These are phyloP conservation scores for Sisor rabdophorus DNA, from an alignment of 2,113 vertebrate genomes.

Conservation along the genomic window DNA sequence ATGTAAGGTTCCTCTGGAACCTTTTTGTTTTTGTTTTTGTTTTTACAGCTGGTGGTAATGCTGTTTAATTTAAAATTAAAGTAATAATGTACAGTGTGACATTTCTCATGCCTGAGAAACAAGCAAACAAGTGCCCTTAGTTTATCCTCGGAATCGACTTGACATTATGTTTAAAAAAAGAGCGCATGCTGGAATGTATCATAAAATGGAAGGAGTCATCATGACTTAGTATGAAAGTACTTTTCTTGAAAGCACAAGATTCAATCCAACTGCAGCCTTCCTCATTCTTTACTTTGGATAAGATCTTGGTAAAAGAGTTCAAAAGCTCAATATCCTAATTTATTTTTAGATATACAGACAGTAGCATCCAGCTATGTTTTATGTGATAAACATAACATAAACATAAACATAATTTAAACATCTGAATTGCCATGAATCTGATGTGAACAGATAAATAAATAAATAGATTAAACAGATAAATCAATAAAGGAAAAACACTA, in stretches of 20 bases:
- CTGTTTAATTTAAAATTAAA: not conserved
- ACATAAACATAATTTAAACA: too few relatives aligned
- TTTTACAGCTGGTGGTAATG: not conserved
- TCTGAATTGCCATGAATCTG: not conserved
- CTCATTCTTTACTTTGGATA: not conserved
- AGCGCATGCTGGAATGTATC: not conserved
- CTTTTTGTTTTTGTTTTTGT: not conserved
- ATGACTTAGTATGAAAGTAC: conserved; percentile 34
- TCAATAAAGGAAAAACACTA: not conserved
- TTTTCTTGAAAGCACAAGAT: conserved; percentile 12
- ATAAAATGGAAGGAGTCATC: conserved; percentile 32
- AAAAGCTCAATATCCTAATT: conserved; percentile 11
- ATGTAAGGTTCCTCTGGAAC: not conserved
- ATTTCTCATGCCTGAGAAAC: not conserved
- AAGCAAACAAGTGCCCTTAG: not conserved
- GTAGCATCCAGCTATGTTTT: not conserved
- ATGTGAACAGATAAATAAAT: conserved; percentile 15
- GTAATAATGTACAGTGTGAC: not conserved
- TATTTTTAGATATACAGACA: conserved; percentile 9
- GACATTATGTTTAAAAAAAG: conserved; percentile 3
- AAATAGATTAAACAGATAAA: conserved; percentile 19
- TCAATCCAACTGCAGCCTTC: conserved; percentile 14
- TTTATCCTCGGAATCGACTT: not conserved
- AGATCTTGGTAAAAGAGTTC: not conserved
- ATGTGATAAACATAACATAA: not conserved